Conservation (phyloP, 2,113 vertebrate species). For the Takifugu bimaculatus region DNA sequence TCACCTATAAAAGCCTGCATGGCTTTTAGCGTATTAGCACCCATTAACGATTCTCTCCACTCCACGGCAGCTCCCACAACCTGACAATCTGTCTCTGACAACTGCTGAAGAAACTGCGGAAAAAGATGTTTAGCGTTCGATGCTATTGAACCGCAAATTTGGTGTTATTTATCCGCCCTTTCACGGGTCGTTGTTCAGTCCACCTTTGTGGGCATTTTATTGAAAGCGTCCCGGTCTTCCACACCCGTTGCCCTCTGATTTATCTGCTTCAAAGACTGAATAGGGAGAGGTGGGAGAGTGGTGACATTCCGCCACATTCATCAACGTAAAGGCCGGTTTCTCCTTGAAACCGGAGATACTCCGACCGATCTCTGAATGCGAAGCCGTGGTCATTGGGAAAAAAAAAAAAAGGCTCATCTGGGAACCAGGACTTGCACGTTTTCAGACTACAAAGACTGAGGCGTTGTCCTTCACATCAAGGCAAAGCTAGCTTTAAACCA, state of each 20-base stretch:
- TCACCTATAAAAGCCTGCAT: constrained; percentile 43
- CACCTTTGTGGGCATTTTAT: constrained; percentile 27
- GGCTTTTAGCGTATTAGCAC: constrained; percentile 72
- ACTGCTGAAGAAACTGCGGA: constrained; percentile 35
- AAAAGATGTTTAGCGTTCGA: constrained; percentile 49
- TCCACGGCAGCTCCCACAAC: constrained; percentile 17
- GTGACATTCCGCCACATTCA: constrained; percentile 41
- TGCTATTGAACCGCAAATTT: constrained; percentile 51
- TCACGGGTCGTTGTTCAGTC: constrained; percentile 56
- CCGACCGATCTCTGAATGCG: constrained; percentile 35
- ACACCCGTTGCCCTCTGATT: constrained; percentile 45
- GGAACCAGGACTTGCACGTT: constrained; percentile 30
- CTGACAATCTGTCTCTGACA: constrained; percentile 19
- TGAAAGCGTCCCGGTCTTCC: constrained; percentile 16
- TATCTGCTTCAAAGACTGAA: constrained; percentile 49
- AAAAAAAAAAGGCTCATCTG: constrained; percentile 34
- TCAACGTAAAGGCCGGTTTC: constrained; percentile 56
- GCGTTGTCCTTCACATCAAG: constrained; percentile 18
- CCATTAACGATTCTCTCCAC: constrained; percentile 54
- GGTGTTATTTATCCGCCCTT: constrained; percentile 56
- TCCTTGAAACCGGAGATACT: constrained; percentile 51
- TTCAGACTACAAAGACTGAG: constrained; percentile 32
- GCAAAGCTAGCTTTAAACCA: constrained; percentile 50
- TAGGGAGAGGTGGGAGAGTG: constrained; percentile 34
- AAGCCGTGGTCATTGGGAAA: constrained; percentile 33